Percentiles rank a stretch among this genome's conserved stretches.
These are phyloP conservation scores for Stramonita haemastoma DNA, from an alignment of 2,888 invertebrate genomes.

Conservation along the genomic window DNA sequence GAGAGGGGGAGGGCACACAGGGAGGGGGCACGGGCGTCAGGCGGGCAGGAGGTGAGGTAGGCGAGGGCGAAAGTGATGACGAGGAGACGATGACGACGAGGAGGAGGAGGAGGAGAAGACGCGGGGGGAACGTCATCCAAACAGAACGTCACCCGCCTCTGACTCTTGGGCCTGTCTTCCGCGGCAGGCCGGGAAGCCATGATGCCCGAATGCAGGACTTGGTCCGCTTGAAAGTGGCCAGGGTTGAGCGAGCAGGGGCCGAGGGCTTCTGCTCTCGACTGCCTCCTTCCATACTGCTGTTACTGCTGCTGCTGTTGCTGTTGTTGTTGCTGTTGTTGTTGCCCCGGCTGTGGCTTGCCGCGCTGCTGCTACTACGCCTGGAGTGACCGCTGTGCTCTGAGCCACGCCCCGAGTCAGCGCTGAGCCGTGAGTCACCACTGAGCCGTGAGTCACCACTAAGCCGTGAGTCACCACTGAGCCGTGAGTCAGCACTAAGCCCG, in stretches of 20 bases:
- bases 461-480: background rate
- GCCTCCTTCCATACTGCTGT: background rate
- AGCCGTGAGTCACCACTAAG: too few species aligned
- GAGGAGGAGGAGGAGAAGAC: background rate
- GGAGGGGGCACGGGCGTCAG: slow-evolving; percentile 11
- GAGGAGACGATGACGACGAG: background rate
- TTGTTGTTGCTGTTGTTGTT: background rate
- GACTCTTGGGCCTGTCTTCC: background rate
- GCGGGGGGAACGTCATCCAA: slow-evolving; percentile 8
- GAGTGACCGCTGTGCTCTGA: too few species aligned
- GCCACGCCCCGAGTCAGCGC: background rate
- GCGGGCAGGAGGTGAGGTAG: background rate
- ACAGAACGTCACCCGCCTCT: slow-evolving; percentile 39
- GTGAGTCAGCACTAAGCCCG: background rate
- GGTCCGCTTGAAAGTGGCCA: slow-evolving; percentile 29
- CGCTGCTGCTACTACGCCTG: background rate
- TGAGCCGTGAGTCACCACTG: background rate
- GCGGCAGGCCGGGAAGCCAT: background rate
- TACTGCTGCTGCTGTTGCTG: background rate
- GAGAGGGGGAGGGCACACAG: background rate
- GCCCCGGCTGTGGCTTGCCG: background rate
- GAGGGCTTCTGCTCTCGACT: background rate
- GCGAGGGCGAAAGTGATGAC: background rate
- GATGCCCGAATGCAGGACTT: background rate
- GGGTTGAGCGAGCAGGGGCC: background rate